Evolutionary conservation across 2,888 invertebrate species (phyloP), one percentile per base, ranked within the genome.

Genomic region (Lasioglossum pauxillum): DNA sequence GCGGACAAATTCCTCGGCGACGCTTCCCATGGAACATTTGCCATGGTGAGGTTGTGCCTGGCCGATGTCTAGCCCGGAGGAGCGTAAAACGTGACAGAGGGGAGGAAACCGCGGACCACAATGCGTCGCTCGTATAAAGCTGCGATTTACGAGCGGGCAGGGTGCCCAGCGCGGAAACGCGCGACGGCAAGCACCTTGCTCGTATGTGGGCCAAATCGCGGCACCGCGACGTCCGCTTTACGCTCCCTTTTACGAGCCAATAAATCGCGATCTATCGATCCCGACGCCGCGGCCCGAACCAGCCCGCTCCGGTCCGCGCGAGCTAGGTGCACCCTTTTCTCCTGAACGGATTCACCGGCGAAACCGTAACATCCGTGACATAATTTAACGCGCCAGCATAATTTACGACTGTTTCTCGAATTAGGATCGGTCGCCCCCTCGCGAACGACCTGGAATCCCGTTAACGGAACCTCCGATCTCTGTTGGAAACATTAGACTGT

Each of bases 211-310:
- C 93, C 93, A 93, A 93, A 92, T 89, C 91, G 88, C 87, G 84
- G 78, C 89, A 88, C 89, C 88, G 88, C 89, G 88, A 90, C 88
- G 88, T 80, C 75, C 86, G 80, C 78, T 88, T 89, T 92, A 91
- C 89, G 91, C 90, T 90, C 88, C 90, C n/a, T 89, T 94, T 94
- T 94, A 94, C 92, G 94, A 93, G 92, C 91, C 90, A 90, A 93
- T 94, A 94, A 94, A 94, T 94, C 92, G 89, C 90, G 87, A 92
- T 92, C 90, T 88, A 91, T 92, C 92, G 92, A 92, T 92, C 87
- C 88, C 88, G 80, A 86, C 87, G 86, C 84, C 73, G 46, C 64
- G 79, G 41, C 35, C 44, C 53, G 75, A 64, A 79, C 41, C 81
- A 72, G 27, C 60, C 60, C 14, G 60, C 60, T 60, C 60, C 41